Conservation (phyloP, 2,113 vertebrate genomes). For the Lampris megalopsis region DNA sequence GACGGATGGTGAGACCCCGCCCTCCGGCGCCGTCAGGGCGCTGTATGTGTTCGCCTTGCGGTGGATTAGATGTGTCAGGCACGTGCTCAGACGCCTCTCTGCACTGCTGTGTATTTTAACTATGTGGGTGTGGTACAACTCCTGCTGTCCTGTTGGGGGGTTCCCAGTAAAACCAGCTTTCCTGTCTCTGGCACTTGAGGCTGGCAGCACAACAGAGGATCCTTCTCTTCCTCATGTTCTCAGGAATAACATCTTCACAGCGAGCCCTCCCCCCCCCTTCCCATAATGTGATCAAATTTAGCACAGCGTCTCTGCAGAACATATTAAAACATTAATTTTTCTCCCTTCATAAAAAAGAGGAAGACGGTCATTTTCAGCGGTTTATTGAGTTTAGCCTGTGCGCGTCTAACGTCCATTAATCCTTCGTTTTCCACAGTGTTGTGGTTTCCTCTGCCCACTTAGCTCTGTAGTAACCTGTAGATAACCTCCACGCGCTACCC, state of each 20-base stretch:
- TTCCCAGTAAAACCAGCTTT: background rate
- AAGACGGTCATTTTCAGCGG: background rate
- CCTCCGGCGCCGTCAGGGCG: too few species aligned
- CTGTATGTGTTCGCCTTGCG: too few species aligned
- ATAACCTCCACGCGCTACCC: slow-evolving; percentile 38
- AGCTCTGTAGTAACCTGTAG: slow-evolving; percentile 8
- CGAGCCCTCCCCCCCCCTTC: background rate
- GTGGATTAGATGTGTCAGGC: too few species aligned
- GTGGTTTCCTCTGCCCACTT: background rate
- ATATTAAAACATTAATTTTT: background rate
- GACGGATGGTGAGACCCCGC: too few species aligned
- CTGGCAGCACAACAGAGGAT: background rate
- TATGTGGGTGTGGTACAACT: slow-evolving; percentile 1
- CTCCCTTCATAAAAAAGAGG: background rate
- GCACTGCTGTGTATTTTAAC: background rate
- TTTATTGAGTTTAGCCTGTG: too few species aligned
- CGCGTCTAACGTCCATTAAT: background rate
- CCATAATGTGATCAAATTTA: background rate
- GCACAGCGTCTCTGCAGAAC: background rate
- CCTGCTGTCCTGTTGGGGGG: background rate
- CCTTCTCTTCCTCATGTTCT: background rate
- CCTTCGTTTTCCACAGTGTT: background rate
- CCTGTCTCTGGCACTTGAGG: background rate
- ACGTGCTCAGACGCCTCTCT: background rate
- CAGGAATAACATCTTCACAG: background rate